phyloP scores from a whole-genome alignment of 2,888 invertebrate genomes.

The Pterostichus niger region DNA sequence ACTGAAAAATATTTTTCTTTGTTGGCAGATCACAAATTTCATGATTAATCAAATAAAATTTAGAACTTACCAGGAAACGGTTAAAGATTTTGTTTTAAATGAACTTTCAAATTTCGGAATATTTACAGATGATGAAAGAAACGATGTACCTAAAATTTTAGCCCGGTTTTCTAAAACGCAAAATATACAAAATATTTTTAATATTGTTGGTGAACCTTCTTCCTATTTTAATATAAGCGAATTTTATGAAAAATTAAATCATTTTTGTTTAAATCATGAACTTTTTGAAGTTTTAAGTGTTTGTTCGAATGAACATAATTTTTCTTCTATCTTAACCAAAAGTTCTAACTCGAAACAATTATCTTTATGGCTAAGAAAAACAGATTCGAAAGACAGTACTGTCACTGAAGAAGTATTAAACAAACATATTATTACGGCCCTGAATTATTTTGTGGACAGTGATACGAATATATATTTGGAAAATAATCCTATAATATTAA shows the following conservation, averaged over 20 bases:
- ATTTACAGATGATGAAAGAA: constrained; percentile 81
- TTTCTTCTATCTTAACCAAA: constrained; percentile 70
- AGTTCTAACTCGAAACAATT: constrained; percentile 78
- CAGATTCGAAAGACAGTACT: constrained; percentile 75
- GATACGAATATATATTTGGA: constrained; percentile 79
- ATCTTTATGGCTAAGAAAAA: constrained; percentile 79
- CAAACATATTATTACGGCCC: constrained; percentile 79
- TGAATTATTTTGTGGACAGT: constrained; percentile 79
- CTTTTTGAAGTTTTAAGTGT: constrained; percentile 79
- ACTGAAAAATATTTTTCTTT: constrained; percentile 79
- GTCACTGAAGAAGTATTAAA: constrained; percentile 77
- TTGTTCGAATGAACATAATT: constrained; percentile 74
- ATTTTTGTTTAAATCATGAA: constrained; percentile 79
- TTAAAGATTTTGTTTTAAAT: constrained; percentile 81
- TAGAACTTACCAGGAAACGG: constrained; percentile 78
- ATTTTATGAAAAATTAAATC: constrained; percentile 79
- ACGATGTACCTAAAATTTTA: constrained; percentile 80
- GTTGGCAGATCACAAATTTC: constrained; percentile 79
- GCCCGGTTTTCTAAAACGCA: constrained; percentile 81
- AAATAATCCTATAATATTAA: constrained; percentile 80
- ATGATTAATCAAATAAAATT: constrained; percentile 80
- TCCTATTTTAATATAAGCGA: constrained; percentile 75
- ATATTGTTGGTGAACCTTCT: constrained; percentile 77
- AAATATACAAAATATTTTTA: constrained; percentile 79
- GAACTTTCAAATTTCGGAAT: constrained; percentile 83